Evolutionary conservation across 1,140 invertebrate species (phyloP), one percentile per base, ranked within the genome.

Genomic region (Streblospio benedicti): DNA sequence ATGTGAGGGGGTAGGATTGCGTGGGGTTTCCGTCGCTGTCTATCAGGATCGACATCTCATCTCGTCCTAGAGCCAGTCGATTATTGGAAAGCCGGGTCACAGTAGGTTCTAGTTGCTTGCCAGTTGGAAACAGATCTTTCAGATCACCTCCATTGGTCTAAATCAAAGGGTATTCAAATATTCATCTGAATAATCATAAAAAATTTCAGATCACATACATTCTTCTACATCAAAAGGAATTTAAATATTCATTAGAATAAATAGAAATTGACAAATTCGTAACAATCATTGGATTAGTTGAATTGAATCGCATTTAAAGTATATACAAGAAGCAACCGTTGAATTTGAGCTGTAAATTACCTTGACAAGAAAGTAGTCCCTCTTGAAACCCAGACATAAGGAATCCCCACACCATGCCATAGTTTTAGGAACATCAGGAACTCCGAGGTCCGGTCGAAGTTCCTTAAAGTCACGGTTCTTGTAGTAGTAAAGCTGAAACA

Each of bases 401-500:
- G 86, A 85, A 69, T 91, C 85, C 64, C 85, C 81, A 59, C 87
- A 87, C 91, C 91, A 96, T n/a, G 85, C 83, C 69, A 97, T 79
- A 25, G 87, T 84, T 72, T 85, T 85, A 20, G 92, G 91, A 44
- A 88, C 83, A 77, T 97, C 93, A 45, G 84, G 84, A 30, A 96
- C 79, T 32, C 82, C 85, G 27, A 96, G 83, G 70, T 89, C 87
- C 67, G 85, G 81, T 65, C 84, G 71, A 47, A 91, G 81, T 51
- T 88, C 83, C 51, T 85, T 81, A 74, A 96, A 93, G 61, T 85
- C 82, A 71, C 86, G 82, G 66, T 89, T 87, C 71, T 93, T 94
- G 83, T 90, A 94, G 74, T 88, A 90, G 76, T 88, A 96, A 3
- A 96, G 76, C 70, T 93, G 87, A 6, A 69, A 68, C 41, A 59